Evolutionary conservation across 2,113 vertebrate genomes (phyloP), one percentile per base, ranked within the genome.

Genomic region (Grammomys dolichurus): DNA sequence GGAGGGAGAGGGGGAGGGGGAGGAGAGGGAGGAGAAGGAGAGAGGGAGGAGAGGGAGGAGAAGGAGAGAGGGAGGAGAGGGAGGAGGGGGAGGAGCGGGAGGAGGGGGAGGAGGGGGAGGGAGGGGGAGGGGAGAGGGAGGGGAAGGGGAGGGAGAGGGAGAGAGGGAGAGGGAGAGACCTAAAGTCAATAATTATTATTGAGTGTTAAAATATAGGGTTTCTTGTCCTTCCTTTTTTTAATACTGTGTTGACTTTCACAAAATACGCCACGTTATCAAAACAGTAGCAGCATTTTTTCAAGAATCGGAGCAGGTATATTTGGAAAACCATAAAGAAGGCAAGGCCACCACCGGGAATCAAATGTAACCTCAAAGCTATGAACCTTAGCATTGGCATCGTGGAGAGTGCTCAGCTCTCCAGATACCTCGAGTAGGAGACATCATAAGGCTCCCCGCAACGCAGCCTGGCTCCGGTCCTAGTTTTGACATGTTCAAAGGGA

Each of bases 161-260:
- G 51, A 51, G 51, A 11, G 51, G 11, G 51, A 51, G 51, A 11
- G 51, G 11, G 51, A 51, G 51, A 51, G 51, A 51, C 10, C 51
- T 78, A 84, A 76, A 58, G 22, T 58, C 82, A 93, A 60, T 13
- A 80, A 43, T 46, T 80, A 92, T 70, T 46, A 40, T 33, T 89
- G 22, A 82, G 19, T 86, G 48, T 26, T 89, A 19, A 56, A 65
- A 96, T 87, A 76, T 92, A 43, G 60, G 54, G 1, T 46, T 72
- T 31, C n/a, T 89, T 60, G 3, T 22, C 24, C 24, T 89, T 90
- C 33, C 28, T 89, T 58, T 58, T 91, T 77, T 84, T 84, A 36
- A 87, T 69, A 87, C 43, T 93, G 16, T 77, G 90, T 76, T 46
- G 92, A 90, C 63, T 93, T 94, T 93, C 72, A 86, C 36, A 72